Evolutionary conservation across 2,113 vertebrate genomes (phyloP).

Genomic region (Vulpes ferrilata): DNA sequence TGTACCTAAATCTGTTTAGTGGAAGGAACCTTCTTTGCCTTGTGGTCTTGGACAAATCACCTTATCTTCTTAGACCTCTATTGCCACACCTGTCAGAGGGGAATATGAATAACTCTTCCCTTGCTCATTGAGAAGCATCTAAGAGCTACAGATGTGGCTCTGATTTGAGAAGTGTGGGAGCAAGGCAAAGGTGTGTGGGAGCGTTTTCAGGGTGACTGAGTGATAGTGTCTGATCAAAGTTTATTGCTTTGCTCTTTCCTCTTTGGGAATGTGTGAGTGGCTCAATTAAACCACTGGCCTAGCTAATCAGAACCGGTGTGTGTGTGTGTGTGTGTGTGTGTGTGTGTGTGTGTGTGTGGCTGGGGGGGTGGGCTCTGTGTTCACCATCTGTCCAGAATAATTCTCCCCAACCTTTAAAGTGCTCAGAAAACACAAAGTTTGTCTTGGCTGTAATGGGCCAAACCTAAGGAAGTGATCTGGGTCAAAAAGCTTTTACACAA

Average conservation of each 20-base stretch:
- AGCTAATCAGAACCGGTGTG: not conserved
- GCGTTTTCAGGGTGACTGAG: not conserved
- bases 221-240: not conserved
- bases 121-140: not conserved
- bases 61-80: constrained; percentile 27
- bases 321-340: too few relatives aligned
- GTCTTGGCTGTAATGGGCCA: constrained; percentile 63
- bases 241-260: not conserved
- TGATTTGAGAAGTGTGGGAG: not conserved
- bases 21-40: not conserved
- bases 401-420: constrained; percentile 33
- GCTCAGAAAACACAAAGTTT: constrained; percentile 58
- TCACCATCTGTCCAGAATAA: constrained; percentile 35
- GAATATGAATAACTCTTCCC: not conserved
- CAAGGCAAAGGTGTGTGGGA: not conserved
- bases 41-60: not conserved
- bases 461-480: constrained; percentile 65
- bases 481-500: constrained; percentile 47
- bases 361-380: not conserved
- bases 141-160: not conserved
- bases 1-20: not conserved
- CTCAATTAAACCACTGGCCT: not conserved
- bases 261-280: not conserved
- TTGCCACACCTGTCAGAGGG: not conserved
- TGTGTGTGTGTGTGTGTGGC: not conserved